Base-by-base conservation (phyloP, 2,888 invertebrate genomes). In the Agonopterix arenella region DNA sequence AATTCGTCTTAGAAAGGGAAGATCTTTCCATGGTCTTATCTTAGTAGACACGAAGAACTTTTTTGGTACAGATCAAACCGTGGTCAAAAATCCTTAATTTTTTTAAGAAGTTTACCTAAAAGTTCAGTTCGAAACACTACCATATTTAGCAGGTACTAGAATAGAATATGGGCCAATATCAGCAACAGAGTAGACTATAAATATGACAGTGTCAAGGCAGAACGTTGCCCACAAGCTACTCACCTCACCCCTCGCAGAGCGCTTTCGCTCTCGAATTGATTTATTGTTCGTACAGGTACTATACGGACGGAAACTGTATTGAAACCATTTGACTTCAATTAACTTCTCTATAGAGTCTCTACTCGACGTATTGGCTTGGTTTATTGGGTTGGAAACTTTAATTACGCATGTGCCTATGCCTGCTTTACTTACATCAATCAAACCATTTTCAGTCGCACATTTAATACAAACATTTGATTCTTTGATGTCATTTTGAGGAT, bases 151-250 rank as follows among this genome's bases (percentile, higher is more conserved):
- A 40, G n/a, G 9, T 61, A 59, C 56, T 57, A 59, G 54, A 58
- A 52, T 56, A 62, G 64, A 66, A 67, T 73, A 74, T 68, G 72
- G 73, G 66, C 65, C 73, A 75, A 75, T 76, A 76, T 58, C 69
- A 68, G 68, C 28, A 60, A 53, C 68, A 73, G 71, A 68, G 67
- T 59, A 51, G 58, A 56, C 75, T 86, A 85, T 84, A 77, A 84
- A 84, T 86, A 86, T 64, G 11, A 62, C 81, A 82, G 75, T 80
- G 86, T 84, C 88, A 88, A 86, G 86, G 88, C 73, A 72, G 73
- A 66, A 48, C 84, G 63, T 75, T 80, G 80, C 54, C 66, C 66
- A 28, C 28, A 28, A 4, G 4, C 7, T 1, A 28, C 28, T 5
- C 66, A 61, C 60, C 38, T 16, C 38, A 13, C 46, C 38, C n/a